A percentile compares a stretch with the other conserved stretches of the same genome.
phyloP scores from a whole-genome alignment of 2,888 invertebrate species.

The Zonitis immaculata region DNA sequence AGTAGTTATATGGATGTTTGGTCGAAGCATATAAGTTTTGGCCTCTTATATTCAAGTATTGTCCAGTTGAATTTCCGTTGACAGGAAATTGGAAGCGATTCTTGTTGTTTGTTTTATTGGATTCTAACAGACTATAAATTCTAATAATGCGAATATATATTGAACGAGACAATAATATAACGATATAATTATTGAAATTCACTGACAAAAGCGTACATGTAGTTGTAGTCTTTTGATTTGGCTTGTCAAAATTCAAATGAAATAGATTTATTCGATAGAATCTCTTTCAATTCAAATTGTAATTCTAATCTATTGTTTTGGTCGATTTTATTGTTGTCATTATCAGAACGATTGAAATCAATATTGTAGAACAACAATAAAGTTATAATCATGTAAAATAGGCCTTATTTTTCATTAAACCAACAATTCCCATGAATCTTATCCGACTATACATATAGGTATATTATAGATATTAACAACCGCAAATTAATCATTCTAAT shows the following conservation, averaged over 20 bases:
- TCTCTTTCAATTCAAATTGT: neutral
- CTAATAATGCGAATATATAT: too few relatives aligned
- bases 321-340: neutral
- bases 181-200: too few relatives aligned
- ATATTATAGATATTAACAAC: conserved; percentile 28
- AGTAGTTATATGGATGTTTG: neutral
- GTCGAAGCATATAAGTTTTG: neutral
- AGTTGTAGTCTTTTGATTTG: too few relatives aligned
- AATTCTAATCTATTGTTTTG: neutral
- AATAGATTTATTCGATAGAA: neutral
- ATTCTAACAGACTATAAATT: neutral
- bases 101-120: neutral
- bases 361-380: too few relatives aligned
- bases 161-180: too few relatives aligned
- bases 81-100: neutral
- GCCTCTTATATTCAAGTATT: neutral
- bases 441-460: too few relatives aligned
- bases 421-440: too few relatives aligned
- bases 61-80: neutral
- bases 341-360: neutral
- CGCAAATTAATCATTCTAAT: conserved; percentile 37
- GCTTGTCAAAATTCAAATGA: neutral
- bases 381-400: neutral
- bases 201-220: too few relatives aligned
- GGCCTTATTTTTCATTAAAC: too few relatives aligned